Base-by-base conservation (phyloP, 1,140 invertebrate species). In the Phocides pigmalion region DNA sequence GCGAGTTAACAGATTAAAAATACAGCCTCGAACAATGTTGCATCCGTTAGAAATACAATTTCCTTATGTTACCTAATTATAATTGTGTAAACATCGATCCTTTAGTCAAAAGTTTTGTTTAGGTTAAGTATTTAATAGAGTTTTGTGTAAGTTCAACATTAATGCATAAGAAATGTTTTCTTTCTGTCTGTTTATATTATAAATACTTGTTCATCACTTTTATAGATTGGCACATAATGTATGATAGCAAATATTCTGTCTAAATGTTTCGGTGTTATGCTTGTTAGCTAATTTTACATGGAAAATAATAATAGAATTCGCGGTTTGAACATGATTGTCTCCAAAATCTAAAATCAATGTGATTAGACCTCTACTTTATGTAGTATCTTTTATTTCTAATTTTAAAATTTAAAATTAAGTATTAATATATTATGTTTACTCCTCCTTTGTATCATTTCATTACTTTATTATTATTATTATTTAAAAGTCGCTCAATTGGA, bases 121-220 rank as follows among this genome's bases (percentile, higher is more conserved):
- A 88, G 84, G 68, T 76, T 90, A 90, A 90, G 84, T 90, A 88
- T 87, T 90, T 89, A 84, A 84, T 82, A 72, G 76, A 80, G 66
- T 68, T 70, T 78, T 79, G 74, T 78, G 76, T 86, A 88, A 86
- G 77, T 76, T 81, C 62, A 67, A 74, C 73, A 68, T 77, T 70
- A 3, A 46, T 22, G 19, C 42, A 53, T 62, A 64, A 39, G 44
- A 59, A 58, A 50, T 58, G 39, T 58, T 58, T 58, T 50, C 22
- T 41, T 54, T 49, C 39, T 56, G 44, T 64, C 32, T 56, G 39
- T 54, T 56, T 44, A 42, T 56, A 56, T 22, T 22, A 28, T 28
- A 28, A 58, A 22, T 59, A 46, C 16, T 35, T 28, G 25, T 59
- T 59, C 25, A 12, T 59, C 25, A 59, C 54, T 46, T 46, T 47